Evolutionary conservation across 2,797 vertebrate species (phyloP), one percentile per base, ranked within the genome.

Genomic region (Tamandua tetradactyla): DNA sequence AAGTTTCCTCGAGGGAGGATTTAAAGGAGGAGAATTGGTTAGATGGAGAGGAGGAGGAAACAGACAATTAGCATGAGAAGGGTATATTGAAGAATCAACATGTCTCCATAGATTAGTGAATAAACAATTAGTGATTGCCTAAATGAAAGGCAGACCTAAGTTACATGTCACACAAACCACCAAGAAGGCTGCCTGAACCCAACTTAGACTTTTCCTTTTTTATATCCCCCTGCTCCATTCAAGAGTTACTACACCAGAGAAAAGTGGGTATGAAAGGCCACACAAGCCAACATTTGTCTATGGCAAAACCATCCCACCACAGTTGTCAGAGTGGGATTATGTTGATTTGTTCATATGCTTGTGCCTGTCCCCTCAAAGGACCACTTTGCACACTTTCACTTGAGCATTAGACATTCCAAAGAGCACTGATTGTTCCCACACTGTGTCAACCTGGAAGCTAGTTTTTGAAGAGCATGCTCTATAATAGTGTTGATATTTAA

Each of bases 401-500:
- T 88, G 8, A 74, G 44, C 14, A 84, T 59, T 27, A 86, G 32
- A 9, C 11, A 66, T 69, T 94, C 76, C 25, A 76, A 92, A 92
- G 79, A 64, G 27, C 89, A 89, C 32, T 75, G 92, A 92, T 83
- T 74, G 30, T 92, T 93, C 42, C 87, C 87, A 92, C 59, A 61
- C 37, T 15, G 0, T 92, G 35, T 89, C 62, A 91, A 62, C 76
- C 52, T 82, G 87, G 44, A 94, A 81, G 87, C 44, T 79, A 75
- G 74, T 18, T 88, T 94, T 66, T 87, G 66, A 95, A 95, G 84
- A 76, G 20, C 40, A 75, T 84, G 62, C 81, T 91, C 92, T 95
- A 88, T 84, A 93, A 96, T 86, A 96, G 79, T 94, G 86, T 94
- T 96, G 87, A 82, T 94, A 95, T 94, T 96, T 94, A 94, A 94